Base-by-base conservation (phyloP, 2,888 invertebrate genomes). In the Crioceris asparagi region DNA sequence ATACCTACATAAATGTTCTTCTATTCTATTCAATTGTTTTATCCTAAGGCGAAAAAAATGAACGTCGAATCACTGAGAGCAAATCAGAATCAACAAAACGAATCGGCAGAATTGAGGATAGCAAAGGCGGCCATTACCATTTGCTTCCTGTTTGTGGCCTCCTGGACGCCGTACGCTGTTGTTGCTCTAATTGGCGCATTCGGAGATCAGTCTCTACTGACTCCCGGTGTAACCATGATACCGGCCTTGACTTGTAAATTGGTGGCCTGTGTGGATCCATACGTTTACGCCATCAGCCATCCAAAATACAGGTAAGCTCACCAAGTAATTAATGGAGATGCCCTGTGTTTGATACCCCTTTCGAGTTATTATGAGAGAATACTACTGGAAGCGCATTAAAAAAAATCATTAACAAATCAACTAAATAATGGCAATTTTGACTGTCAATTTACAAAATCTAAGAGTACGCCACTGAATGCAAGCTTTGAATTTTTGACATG, bases 161-260 rank as follows among this genome's bases (percentile, higher is more conserved):
- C 90, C 0, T 92, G 92, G 91, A 86, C 86, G 3, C 92, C 92
- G 0, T 92, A 92, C 56, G 90, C 85, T 1, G 76, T 85, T 1
- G 76, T 79, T 53, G 78, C 91, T 1, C 67, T 88, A 38, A 85
- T 82, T 47, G 87, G 86, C 2, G 82, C 83, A 2, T 87, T 83
- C 55, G 88, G 88, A 14, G 77, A 87, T 61, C 74, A 75, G 57
- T 68, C 71, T 34, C 61, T 84, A 2, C 64, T 84, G 4, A 83
- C 84, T 1, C 84, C 84, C 0, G 78, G 75, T 51, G 77, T 79
- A 1, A 83, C 86, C 1, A 88, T 88, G 87, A 77, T 88, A 49
- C 88, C 88, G 3, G 87, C 88, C 0, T 76, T 83, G 44, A 75
- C 86, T 19, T 88, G 88, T 56, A 92, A 92, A 68, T 68, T 79